These are phyloP conservation scores for Bhutanitis thaidina DNA, from an alignment of 2,888 invertebrate species.

Conservation along the genomic window DNA sequence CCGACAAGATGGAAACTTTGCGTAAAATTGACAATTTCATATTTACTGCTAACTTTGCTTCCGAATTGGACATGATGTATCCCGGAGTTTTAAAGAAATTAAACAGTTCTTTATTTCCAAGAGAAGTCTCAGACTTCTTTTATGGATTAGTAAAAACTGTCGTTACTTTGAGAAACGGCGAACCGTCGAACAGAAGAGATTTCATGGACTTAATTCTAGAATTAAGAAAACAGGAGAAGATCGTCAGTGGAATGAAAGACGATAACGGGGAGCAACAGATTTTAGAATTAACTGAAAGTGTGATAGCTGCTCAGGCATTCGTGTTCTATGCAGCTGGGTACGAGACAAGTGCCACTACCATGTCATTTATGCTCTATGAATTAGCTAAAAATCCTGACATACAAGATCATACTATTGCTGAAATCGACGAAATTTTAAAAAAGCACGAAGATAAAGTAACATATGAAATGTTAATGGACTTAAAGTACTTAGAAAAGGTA, in stretches of 20 bases:
- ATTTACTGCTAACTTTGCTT: constrained; percentile 25
- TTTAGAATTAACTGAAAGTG: constrained; percentile 40
- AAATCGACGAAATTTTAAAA: constrained; percentile 43
- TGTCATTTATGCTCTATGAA: constrained; percentile 49
- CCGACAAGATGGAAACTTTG: constrained; percentile 25
- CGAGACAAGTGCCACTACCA: constrained; percentile 61
- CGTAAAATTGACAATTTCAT: constrained; percentile 20
- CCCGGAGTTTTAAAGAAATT: constrained; percentile 42
- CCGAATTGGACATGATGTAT: constrained; percentile 39
- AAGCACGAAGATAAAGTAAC: constrained; percentile 44
- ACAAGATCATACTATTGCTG: constrained; percentile 45
- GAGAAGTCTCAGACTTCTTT: constrained; percentile 34
- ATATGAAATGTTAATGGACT: constrained; percentile 51
- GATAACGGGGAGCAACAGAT: constrained; percentile 25
- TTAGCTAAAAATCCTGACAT: constrained; percentile 51
- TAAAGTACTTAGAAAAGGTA: constrained; percentile 56
- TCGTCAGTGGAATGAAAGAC: constrained; percentile 27
- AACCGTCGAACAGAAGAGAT: constrained; percentile 39
- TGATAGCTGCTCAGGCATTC: constrained; percentile 58
- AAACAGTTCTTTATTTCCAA: constrained; percentile 35
- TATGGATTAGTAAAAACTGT: constrained; percentile 32
- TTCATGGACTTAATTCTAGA: constrained; percentile 50
- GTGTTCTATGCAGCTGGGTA: constrained; percentile 65
- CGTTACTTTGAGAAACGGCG: constrained; percentile 35
- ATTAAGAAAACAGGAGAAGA: constrained; percentile 35